Conservation (phyloP, 2,797 vertebrate species). For the Hippopotamyrus pictus region DNA sequence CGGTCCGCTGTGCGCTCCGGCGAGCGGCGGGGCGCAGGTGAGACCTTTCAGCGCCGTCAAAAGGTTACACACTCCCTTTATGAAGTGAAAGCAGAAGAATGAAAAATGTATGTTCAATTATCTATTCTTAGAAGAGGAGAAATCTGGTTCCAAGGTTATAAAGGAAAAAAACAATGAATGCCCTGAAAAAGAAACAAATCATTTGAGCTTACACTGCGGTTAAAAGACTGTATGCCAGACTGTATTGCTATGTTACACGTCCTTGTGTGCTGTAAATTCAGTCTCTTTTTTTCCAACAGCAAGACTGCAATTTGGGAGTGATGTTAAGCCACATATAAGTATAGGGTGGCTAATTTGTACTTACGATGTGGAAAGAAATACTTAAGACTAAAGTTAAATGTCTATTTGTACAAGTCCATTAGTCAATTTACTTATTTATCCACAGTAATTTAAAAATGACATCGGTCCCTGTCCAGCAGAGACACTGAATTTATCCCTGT, state of each 20-base stretch:
- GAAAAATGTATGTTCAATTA: conserved; percentile 35
- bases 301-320: conserved; percentile 49
- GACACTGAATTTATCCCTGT: neutral
- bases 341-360: conserved; percentile 46
- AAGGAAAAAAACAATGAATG: conserved; percentile 23
- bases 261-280: conserved; percentile 30
- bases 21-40: conserved; percentile 39
- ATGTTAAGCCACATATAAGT: conserved; percentile 45
- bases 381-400: conserved; percentile 42
- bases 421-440: conserved; percentile 32
- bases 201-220: conserved; percentile 19
- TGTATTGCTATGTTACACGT: conserved; percentile 28
- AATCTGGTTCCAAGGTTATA: conserved; percentile 25
- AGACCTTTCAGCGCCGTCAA: conserved; percentile 34
- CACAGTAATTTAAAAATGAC: neutral
- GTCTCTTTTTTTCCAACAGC: conserved; percentile 32
- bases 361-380: conserved; percentile 42
- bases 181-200: conserved; percentile 26
- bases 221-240: conserved; percentile 23
- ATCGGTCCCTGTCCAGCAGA: neutral
- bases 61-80: conserved; percentile 33
- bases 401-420: conserved; percentile 30
- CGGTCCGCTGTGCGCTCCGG: neutral
- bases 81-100: conserved; percentile 26
- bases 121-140: conserved; percentile 33